phyloP scores from a whole-genome alignment of 2,113 vertebrate genomes.

The Bos indicus region DNA sequence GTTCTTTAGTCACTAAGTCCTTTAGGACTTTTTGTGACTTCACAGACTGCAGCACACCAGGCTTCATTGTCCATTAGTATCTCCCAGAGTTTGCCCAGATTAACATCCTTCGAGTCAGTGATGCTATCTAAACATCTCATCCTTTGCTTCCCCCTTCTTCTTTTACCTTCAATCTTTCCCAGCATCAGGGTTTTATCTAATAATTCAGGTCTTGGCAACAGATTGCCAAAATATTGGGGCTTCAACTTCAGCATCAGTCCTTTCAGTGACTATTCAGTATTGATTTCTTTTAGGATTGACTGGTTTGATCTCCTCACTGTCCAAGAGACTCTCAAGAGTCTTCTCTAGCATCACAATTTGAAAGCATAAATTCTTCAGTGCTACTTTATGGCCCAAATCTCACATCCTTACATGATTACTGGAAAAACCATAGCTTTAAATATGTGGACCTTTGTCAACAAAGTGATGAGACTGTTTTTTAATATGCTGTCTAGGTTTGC shows the following conservation, averaged over 20 bases:
- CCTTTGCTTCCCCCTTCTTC: background rate
- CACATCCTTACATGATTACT: background rate
- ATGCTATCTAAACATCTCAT: background rate
- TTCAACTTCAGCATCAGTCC: background rate
- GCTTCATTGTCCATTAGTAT: background rate
- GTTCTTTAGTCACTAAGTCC: background rate
- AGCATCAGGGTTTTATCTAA: background rate
- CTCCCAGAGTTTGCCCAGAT: background rate
- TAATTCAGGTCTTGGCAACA: background rate
- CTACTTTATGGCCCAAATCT: background rate
- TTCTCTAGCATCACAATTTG: background rate
- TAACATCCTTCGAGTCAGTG: background rate
- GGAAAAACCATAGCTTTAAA: background rate
- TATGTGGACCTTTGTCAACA: background rate
- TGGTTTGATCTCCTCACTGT: background rate
- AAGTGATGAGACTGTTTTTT: background rate
- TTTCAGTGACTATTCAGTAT: background rate
- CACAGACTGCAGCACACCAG: background rate
- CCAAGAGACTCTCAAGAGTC: background rate
- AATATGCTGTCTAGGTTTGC: background rate
- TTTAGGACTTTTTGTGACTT: background rate
- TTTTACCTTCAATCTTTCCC: background rate
- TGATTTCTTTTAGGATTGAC: background rate
- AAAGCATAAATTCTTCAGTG: background rate
- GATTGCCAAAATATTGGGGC: background rate